phyloP scores from a whole-genome alignment of 2,888 invertebrate genomes.

The Drosophila planitibia region DNA sequence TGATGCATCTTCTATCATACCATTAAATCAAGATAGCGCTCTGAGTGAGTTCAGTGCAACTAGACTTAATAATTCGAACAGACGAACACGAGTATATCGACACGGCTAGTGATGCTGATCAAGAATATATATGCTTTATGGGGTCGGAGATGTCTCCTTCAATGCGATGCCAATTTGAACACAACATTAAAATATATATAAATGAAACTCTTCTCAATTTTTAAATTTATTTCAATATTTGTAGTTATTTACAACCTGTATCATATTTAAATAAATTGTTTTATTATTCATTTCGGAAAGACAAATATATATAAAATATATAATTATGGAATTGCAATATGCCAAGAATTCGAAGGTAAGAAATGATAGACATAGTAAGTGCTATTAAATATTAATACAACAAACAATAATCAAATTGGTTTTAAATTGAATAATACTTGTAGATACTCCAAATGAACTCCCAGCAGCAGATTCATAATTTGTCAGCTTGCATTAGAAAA shows the following conservation, averaged over 20 bases:
- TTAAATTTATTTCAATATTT: background rate
- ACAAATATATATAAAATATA: background rate
- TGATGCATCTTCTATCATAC: background rate
- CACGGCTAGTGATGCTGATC: background rate
- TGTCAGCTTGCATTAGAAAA: constrained; percentile 74
- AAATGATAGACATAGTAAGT: background rate
- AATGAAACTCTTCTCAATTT: background rate
- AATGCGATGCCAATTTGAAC: too few relatives aligned
- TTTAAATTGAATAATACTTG: constrained; percentile 30
- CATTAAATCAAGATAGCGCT: background rate
- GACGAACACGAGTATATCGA: too few relatives aligned
- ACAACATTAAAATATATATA: background rate
- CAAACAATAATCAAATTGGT: background rate
- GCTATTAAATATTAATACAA: background rate
- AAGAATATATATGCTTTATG: background rate
- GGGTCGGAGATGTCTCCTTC: too few relatives aligned
- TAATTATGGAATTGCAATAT: too few relatives aligned
- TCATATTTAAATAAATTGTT: background rate
- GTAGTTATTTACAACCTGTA: background rate
- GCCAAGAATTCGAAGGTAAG: background rate
- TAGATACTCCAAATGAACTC: background rate
- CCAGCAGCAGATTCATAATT: constrained; percentile 71
- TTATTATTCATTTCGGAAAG: background rate
- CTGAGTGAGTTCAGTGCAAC: background rate
- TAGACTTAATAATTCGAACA: background rate